Evolutionary conservation across 2,113 vertebrate genomes (phyloP), one percentile per base, ranked within the genome.

Genomic region (Malurus alboscapulatus): DNA sequence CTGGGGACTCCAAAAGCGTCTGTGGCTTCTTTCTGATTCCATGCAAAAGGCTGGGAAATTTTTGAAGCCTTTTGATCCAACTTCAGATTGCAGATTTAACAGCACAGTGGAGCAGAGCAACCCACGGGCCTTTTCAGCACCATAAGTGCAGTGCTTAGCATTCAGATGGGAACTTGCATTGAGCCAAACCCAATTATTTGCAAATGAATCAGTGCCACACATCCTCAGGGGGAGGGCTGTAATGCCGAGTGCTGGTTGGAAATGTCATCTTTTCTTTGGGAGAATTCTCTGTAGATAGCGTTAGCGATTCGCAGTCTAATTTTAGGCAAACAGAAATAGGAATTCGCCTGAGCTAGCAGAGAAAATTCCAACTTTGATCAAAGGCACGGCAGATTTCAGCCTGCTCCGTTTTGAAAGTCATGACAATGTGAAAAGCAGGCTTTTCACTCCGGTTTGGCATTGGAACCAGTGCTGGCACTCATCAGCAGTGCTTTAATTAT

Each of bases 121-220:
- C 48, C 44, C 65, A 6, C 0, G 3, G 61, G 30, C n/a, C 48
- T 55, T 77, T 92, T 62, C 63, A 25, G 10, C 40, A 72, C 63
- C 34, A 27, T 27, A 80, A 55, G 20, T 45, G 36, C 5, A 32
- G 45, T 22, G 8, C 54, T 86, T 45, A 27, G n/a, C 57, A 86
- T 90, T 77, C 83, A 87, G 59, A 59, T 57, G 68, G 86, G 51
- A 74, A 21, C 59, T 73, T 8, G 20, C 51, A 16, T 53, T 51
- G 48, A 92, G 88, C 80, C 93, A 96, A 95, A 77, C 68, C 30
- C 48, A 81, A 34, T 87, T 88, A 81, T 94, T 94, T 90, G 86
- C 76, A 93, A 88, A 81, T 84, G 72, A 93, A 88, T 55, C 77
- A 5, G 45, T 53, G 72, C 78, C 62, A 72, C 6, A 6, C n/a